phyloP scores from a whole-genome alignment of 2,113 vertebrate species.

The Neotoma lepida region DNA sequence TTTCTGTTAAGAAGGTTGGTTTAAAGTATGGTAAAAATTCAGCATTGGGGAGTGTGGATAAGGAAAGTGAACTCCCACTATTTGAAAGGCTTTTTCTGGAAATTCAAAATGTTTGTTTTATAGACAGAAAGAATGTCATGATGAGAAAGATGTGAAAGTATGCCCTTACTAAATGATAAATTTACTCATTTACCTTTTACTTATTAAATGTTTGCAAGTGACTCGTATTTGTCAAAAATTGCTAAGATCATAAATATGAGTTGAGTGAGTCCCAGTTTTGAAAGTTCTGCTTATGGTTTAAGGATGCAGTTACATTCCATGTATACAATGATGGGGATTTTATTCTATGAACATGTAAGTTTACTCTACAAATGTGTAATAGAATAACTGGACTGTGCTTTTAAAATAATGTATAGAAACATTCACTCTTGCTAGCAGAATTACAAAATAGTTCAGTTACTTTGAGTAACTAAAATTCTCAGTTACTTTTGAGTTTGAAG shows the following conservation, averaged over 20 bases:
- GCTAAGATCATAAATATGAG: background rate
- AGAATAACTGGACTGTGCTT: too few species aligned
- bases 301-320: background rate
- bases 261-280: background rate
- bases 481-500: too few species aligned
- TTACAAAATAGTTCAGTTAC: too few species aligned
- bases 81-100: background rate
- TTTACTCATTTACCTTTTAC: background rate
- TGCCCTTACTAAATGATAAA: background rate
- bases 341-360: background rate
- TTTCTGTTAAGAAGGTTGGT: background rate
- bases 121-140: background rate
- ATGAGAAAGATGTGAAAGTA: background rate
- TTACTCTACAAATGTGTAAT: too few species aligned
- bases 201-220: background rate
- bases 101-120: background rate
- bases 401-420: too few species aligned
- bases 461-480: too few species aligned
- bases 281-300: background rate
- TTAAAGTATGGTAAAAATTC: background rate
- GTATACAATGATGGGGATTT: background rate
- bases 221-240: background rate
- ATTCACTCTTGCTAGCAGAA: too few species aligned
- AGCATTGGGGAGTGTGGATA: background rate
- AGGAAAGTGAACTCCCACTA: background rate